Base-by-base conservation (phyloP, 2,113 vertebrate genomes). In the Herpetotheres cachinnans region DNA sequence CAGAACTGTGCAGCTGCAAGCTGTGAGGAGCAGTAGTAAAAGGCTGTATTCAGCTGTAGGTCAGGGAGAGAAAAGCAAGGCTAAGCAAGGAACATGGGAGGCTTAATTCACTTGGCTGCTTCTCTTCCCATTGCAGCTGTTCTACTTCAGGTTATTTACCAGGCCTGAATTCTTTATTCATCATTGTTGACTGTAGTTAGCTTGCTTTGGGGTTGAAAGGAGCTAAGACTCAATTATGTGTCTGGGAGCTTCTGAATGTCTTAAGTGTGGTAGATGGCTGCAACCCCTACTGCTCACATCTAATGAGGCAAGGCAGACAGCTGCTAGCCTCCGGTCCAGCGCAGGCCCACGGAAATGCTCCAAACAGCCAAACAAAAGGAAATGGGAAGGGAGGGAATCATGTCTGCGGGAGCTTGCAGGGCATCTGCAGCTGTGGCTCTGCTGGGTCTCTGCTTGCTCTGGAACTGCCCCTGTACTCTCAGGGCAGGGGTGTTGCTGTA, bases 101-200 rank as follows among this genome's bases (percentile, higher is more conserved):
- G 81, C 91, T 95, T 94, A 89, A 93, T 96, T 97, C 87, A 85
- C 74, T 94, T 87, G 91, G 65, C 86, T 93, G 73, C 78, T 95
- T 91, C 73, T 36, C 36, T 91, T 91, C 47, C 77, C 29, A 6
- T 58, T 92, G 89, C 93, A 96, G 86, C 95, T 95, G 81, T 93
- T 96, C 86, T 95, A 93, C 93, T 95, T 93, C 93, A 94, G 81
- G 87, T 96, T 96, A 90, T 97, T 97, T 91, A 96, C 73, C 73
- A 94, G 91, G 73, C 65, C 73, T 87, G 70, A 94, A 91, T 93
- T 79, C 87, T 93, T 94, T 96, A 74, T 95, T 95, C 40, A 11
- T 76, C 77, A 72, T 56, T 87, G 92, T 94, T 94, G 94, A 61
- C 78, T 74, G 29, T 44, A 82, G 77, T 89, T 90, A 84, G 89